Conservation (phyloP, 2,888 invertebrate genomes). For the Spodoptera littoralis region DNA sequence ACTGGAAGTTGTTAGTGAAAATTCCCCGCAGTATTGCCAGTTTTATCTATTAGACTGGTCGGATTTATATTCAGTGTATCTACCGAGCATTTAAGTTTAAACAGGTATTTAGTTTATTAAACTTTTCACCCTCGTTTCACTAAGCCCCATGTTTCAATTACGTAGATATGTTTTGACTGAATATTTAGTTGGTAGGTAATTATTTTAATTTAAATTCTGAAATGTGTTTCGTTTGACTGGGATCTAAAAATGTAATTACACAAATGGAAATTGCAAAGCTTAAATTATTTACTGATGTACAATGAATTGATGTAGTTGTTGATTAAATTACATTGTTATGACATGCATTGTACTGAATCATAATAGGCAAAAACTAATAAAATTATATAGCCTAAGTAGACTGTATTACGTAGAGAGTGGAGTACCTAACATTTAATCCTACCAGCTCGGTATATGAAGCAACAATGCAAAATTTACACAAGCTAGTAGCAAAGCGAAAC, state of each 20-base stretch:
- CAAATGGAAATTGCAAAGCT: too few relatives aligned
- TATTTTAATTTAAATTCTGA: too few relatives aligned
- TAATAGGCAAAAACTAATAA: not conserved
- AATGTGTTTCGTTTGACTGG: too few relatives aligned
- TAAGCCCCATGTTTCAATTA: not conserved
- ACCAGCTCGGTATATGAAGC: slow-evolving; percentile 12
- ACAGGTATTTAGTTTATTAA: slow-evolving; percentile 18
- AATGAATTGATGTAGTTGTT: too few relatives aligned
- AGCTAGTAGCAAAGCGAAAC: slow-evolving; percentile 45
- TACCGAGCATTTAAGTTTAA: too few relatives aligned
- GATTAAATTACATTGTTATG: slow-evolving; percentile 2
- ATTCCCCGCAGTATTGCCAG: slow-evolving; percentile 27
- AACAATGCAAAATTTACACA: slow-evolving; percentile 49
- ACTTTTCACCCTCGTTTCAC: slow-evolving; percentile 5
- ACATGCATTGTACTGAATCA: too few relatives aligned
- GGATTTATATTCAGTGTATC: slow-evolving; percentile 15
- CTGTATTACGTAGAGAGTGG: slow-evolving; percentile 11
- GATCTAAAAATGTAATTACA: too few relatives aligned
- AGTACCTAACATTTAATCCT: slow-evolving; percentile 22
- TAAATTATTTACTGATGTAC: too few relatives aligned
- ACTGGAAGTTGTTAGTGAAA: slow-evolving; percentile 37
- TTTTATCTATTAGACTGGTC: slow-evolving; percentile 7
- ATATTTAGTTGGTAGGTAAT: too few relatives aligned
- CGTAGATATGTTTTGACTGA: not conserved
- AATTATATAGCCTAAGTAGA: not conserved